phyloP scores from a whole-genome alignment of 2,113 vertebrate species.

The Macquaria ambigua region DNA sequence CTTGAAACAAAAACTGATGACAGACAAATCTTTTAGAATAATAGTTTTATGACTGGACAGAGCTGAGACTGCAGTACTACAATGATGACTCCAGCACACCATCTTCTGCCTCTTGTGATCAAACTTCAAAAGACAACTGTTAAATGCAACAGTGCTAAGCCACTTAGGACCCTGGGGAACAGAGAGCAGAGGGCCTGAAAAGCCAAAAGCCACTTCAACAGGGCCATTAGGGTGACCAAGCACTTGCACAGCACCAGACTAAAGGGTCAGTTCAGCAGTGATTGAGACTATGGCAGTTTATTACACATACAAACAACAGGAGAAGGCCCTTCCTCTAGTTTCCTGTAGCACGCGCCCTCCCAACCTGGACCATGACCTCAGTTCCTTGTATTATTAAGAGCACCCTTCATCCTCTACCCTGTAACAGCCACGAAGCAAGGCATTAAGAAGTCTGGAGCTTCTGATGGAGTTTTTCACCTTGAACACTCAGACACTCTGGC shows the following conservation, averaged over 20 bases:
- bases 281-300: conserved; percentile 8
- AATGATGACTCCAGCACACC: neutral
- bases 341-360: neutral
- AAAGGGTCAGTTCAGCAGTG: neutral
- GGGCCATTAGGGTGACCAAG: neutral
- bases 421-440: neutral
- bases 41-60: neutral
- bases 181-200: neutral
- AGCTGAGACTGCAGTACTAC: neutral
- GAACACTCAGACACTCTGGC: neutral
- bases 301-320: conserved; percentile 34
- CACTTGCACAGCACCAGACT: conserved; percentile 1
- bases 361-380: conserved; percentile 24
- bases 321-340: conserved; percentile 46
- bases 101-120: neutral
- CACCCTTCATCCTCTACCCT: neutral
- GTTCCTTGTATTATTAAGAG: conserved; percentile 55
- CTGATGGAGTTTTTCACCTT: neutral
- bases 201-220: conserved; percentile 10
- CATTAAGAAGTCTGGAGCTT: neutral
- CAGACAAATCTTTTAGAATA: neutral
- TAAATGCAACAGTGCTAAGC: neutral
- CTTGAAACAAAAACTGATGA: conserved; percentile 2
- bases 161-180: neutral
- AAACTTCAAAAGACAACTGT: neutral